A percentile compares a stretch with the other conserved stretches of the same genome.
phyloP scores from a whole-genome alignment of 2,888 invertebrate genomes.

The Agrotis segetum region DNA sequence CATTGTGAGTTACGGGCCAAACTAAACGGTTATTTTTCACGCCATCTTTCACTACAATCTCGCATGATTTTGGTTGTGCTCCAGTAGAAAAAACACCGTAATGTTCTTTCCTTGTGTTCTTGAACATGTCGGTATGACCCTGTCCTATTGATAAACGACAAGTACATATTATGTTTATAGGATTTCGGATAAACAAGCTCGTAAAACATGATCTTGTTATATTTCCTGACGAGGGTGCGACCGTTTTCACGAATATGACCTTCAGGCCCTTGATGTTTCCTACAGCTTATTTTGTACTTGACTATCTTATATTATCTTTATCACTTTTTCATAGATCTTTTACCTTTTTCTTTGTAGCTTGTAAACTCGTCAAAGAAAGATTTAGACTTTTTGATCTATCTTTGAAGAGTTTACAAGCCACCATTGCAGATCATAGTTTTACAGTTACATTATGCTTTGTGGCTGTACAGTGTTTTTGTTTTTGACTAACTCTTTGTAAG shows the following conservation, averaged over 20 bases:
- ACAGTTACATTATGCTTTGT: too few species aligned
- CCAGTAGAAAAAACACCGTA: neutral
- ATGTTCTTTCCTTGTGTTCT: neutral
- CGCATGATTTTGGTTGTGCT: neutral
- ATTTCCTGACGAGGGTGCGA: slow-evolving; percentile 76
- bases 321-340: slow-evolving; percentile 15
- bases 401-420: too few species aligned
- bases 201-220: slow-evolving; percentile 77
- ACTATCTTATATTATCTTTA: slow-evolving; percentile 27
- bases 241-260: slow-evolving; percentile 67
- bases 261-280: slow-evolving; percentile 66
- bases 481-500: too few species aligned
- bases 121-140: slow-evolving; percentile 9
- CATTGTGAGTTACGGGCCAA: slow-evolving; percentile 57
- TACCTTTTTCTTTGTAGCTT: neutral
- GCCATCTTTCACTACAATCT: slow-evolving; percentile 18
- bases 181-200: slow-evolving; percentile 77
- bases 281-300: slow-evolving; percentile 44
- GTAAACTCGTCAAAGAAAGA: too few species aligned
- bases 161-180: slow-evolving; percentile 51
- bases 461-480: too few species aligned
- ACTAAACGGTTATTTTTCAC: slow-evolving; percentile 43
- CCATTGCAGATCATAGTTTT: too few species aligned
- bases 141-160: slow-evolving; percentile 53
- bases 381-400: neutral